phyloP scores from a whole-genome alignment of 2,113 vertebrate species.

The Dunckerocampus dactyliophorus region DNA sequence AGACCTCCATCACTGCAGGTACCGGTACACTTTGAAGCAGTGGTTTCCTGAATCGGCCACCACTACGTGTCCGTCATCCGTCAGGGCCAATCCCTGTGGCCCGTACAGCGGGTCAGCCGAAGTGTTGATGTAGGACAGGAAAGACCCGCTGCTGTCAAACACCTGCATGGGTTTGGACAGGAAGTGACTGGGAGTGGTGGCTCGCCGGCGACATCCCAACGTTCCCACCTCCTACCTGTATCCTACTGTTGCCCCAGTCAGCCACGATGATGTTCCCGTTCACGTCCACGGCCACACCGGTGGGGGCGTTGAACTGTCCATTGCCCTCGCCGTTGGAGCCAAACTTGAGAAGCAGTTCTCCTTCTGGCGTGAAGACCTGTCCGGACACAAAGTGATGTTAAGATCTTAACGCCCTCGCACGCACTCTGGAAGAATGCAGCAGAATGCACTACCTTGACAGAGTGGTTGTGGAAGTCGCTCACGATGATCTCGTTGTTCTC shows the following conservation, averaged over 20 bases:
- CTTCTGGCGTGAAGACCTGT: constrained; percentile 93
- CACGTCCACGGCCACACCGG: constrained; percentile 91
- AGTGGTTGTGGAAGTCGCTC: constrained; percentile 98
- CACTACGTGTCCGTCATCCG: constrained; percentile 93
- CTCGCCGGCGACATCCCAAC: neutral
- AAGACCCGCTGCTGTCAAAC: constrained; percentile 93
- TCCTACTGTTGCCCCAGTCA: constrained; percentile 97
- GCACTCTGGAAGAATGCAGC: neutral
- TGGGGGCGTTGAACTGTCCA: constrained; percentile 96
- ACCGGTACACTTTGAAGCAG: constrained; percentile 98
- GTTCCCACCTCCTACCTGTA: constrained; percentile 78
- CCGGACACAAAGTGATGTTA: neutral
- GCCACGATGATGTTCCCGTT: constrained; percentile 98
- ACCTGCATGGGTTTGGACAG: constrained; percentile 68
- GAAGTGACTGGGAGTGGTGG: neutral
- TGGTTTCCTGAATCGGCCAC: constrained; percentile 98
- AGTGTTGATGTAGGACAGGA: constrained; percentile 97
- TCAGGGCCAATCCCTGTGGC: constrained; percentile 91
- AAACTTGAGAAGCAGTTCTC: constrained; percentile 93
- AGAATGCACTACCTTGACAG: constrained; percentile 83
- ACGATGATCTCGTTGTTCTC: constrained; percentile 98
- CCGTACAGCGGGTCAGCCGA: constrained; percentile 95
- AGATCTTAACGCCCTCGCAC: neutral
- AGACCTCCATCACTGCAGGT: constrained; percentile 81
- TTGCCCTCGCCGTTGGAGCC: constrained; percentile 98